These are phyloP conservation scores for Xenus cinereus DNA, from an alignment of 2,113 vertebrate species.

Conservation along the genomic window DNA sequence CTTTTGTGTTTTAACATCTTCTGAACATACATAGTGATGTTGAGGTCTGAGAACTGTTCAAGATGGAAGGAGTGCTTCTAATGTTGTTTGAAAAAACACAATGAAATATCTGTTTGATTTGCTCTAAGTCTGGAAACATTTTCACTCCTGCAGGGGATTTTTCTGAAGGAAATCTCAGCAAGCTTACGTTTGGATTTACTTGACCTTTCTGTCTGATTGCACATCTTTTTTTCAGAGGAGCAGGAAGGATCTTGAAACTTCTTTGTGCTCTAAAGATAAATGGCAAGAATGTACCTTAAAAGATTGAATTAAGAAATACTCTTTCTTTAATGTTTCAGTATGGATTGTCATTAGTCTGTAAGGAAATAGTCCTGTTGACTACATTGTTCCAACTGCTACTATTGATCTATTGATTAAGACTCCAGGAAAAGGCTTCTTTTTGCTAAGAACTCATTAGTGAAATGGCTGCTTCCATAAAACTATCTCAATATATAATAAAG, in stretches of 20 bases:
- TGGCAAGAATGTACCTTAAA: conserved; percentile 55
- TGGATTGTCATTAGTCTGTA: conserved; percentile 45
- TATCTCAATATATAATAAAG: conserved; percentile 51
- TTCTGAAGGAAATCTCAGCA: conserved; percentile 58
- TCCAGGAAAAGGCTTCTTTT: conserved; percentile 20
- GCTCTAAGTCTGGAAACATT: conserved; percentile 22
- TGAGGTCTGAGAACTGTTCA: not conserved
- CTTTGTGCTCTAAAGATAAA: conserved; percentile 52
- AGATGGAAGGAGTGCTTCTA: conserved; percentile 1
- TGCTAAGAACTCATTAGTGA: conserved; percentile 38
- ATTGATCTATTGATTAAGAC: conserved; percentile 65
- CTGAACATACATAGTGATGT: not conserved
- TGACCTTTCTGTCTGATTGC: conserved; percentile 63
- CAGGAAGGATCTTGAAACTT: conserved; percentile 59
- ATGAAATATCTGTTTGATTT: conserved; percentile 48
- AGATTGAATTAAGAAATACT: conserved; percentile 56
- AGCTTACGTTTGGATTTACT: conserved; percentile 54
- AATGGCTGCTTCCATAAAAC: conserved; percentile 23
- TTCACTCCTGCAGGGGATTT: conserved; percentile 45
- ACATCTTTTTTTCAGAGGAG: conserved; percentile 53
- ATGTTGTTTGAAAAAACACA: conserved; percentile 28
- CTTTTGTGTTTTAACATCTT: not conserved
- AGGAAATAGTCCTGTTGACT: conserved; percentile 58
- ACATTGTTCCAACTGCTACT: conserved; percentile 29
- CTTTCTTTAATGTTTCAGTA: conserved; percentile 55